Base-by-base conservation (phyloP, 2,888 invertebrate genomes). In the Sarcophaga carnaria region DNA sequence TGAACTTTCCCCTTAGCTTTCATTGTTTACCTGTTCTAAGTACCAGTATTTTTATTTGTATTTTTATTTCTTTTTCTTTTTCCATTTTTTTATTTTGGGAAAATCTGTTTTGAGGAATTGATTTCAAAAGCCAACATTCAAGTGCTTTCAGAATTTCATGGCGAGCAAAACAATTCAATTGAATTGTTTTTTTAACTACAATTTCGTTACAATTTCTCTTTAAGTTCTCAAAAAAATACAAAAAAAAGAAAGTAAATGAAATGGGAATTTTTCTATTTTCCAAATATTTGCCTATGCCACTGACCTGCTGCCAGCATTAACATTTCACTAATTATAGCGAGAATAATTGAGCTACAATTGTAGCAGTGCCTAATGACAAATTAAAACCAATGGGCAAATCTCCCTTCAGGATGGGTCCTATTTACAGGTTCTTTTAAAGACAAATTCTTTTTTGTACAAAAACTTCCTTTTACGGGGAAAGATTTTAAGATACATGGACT, bases 141-240 rank as follows among this genome's bases (percentile, higher is more conserved):
- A 79, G 81, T 82, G 27, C 17, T 60, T 79, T 86, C 47, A 80
- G 20, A 64, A 75, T 27, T 60, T 71, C 59, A 82, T 71, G 70
- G 64, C 54, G 4, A 77, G 22, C 59, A 70, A 63, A 76, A 71
- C 70, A 83, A 72, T 77, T 83, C 77, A 37, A 71, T 71, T 66
- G 64, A 77, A 82, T 71, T 47, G 0, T 14, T 14, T 49, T 49
- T 71, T 66, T 45, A 66, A 71, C 70, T 64, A 64, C 25, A 47
- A 63, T 37, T 67, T 60, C 4, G 67, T 37, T 37, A 37, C 8
- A 10, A 37, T 37, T 37, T 37, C 37, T 37, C 8, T 37, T 37
- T 37, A 37, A 37, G 1, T 37, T 37, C 6, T 8, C 6, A 37
- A 8, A 37, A 37, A 37, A 1, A 8, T 37, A 8, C 37, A 6